phyloP scores from a whole-genome alignment of 1,140 invertebrate genomes.

The Cataglyphis hispanica region DNA sequence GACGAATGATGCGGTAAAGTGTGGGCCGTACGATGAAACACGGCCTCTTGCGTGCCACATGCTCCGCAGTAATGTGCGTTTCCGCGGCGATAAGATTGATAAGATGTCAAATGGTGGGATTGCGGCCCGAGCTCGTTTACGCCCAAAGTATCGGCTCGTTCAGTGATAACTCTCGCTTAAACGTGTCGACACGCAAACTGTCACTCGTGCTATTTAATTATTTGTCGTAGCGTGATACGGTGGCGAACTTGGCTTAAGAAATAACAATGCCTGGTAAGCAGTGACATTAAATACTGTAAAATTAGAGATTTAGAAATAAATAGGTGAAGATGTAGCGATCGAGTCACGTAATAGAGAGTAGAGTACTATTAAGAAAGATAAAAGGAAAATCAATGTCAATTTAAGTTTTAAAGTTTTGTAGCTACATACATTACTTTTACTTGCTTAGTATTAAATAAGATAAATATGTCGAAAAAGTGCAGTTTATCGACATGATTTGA shows the following conservation, averaged over 20 bases:
- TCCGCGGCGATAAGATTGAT: conserved; percentile 48
- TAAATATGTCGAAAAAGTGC: background rate
- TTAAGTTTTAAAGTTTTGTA: background rate
- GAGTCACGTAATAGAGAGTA: background rate
- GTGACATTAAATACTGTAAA: background rate
- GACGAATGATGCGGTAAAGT: conserved; percentile 20
- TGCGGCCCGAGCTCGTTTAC: conserved; percentile 9
- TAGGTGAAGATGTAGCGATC: background rate
- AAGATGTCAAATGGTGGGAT: conserved; percentile 39
- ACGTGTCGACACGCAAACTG: conserved; percentile 26
- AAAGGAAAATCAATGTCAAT: background rate
- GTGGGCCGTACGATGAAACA: background rate
- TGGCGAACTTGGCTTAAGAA: background rate
- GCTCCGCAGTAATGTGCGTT: conserved; percentile 5
- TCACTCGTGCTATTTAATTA: conserved; percentile 11
- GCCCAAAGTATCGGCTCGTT: conserved; percentile 24
- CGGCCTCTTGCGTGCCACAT: conserved; percentile 6
- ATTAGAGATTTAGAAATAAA: conserved; percentile 4
- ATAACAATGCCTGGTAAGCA: conserved; percentile 54
- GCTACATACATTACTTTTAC: background rate
- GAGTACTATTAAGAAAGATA: background rate
- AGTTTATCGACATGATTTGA: background rate
- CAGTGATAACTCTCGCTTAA: conserved; percentile 35
- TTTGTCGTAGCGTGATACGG: conserved; percentile 1
- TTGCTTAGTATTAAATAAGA: background rate